Conservation (phyloP, 2,888 invertebrate species). For the Vandiemenella viatica region DNA sequence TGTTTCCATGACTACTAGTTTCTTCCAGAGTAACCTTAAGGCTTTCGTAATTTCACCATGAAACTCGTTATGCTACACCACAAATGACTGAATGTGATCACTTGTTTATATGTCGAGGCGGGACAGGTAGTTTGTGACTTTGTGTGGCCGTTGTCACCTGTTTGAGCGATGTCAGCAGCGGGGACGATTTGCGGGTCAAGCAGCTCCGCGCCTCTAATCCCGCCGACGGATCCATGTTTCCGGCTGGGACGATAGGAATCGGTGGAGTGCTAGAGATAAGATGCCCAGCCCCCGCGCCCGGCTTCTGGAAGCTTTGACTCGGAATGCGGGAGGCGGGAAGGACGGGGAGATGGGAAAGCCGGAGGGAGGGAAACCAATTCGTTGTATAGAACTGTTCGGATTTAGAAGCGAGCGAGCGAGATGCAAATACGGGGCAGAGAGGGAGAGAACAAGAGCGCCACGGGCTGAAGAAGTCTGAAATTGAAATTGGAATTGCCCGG, state of each 20-base stretch:
- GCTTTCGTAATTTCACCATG: too few relatives aligned
- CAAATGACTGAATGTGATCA: too few relatives aligned
- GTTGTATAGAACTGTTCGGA: slow-evolving; percentile 13
- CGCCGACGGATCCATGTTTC: neutral
- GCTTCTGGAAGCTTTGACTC: slow-evolving; percentile 11
- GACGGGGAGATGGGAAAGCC: slow-evolving; percentile 8
- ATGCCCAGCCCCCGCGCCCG: neutral
- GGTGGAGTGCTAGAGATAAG: slow-evolving; percentile 1
- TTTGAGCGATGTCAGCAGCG: neutral
- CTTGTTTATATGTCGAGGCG: slow-evolving; percentile 6
- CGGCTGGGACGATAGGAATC: slow-evolving; percentile 1
- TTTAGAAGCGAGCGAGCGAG: slow-evolving; percentile 9
- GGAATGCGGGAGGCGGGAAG: too few relatives aligned
- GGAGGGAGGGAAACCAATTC: slow-evolving; percentile 14
- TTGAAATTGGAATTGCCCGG: slow-evolving; percentile 17
- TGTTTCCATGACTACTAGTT: too few relatives aligned
- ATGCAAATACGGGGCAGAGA: slow-evolving; percentile 4
- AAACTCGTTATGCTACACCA: too few relatives aligned
- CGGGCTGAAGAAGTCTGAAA: slow-evolving; percentile 8
- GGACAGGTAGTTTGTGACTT: neutral
- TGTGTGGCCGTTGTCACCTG: neutral
- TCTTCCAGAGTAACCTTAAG: too few relatives aligned
- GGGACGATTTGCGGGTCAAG: too few relatives aligned
- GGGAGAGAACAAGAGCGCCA: slow-evolving; percentile 5
- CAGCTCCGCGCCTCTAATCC: too few relatives aligned